Base-by-base conservation (phyloP, 2,888 invertebrate species). In the Sussaba pulchella region DNA sequence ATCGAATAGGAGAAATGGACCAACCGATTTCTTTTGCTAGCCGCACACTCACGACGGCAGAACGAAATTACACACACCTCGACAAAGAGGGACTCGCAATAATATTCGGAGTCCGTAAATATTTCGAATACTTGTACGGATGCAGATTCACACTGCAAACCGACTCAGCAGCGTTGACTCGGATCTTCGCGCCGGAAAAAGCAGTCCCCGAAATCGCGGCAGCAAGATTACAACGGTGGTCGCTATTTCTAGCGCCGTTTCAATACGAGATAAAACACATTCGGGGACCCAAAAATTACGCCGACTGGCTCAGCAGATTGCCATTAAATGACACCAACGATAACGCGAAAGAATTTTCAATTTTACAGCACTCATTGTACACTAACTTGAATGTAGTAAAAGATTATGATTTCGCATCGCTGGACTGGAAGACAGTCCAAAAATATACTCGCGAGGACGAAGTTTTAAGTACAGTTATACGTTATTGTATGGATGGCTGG, bases 41-140 rank as follows among this genome's bases (percentile, higher is more conserved):
- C 5, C 47, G 71, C 12, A 73, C 74, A 0, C 21, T 84, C 9
- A 57, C 64, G 0, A 14, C 24, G 8, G 45, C 71, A 0, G 74
- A 84, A 47, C 52, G 24, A 24, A 63, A 69, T 12, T 84, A 82
- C 10, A 43, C 76, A 0, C 77, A 78, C 36, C 21, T 81, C 8
- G 78, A 82, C 43, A 73, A 74, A 1, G 83, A 81, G 21, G 63
- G 73, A 0, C 41, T 69, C 21, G 81, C 79, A 12, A 81, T 77
- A n/a, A 69, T 84, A 9, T 84, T 81, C 36, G 82, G 77, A 10
- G 41, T 82, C 2, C 78, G 43, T 24, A 75, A 63, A 14, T 81
- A 75, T 78, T 71, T 74, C 43, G 69, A 76, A 17, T 82, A 81
- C 17, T 9, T 84, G 14, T 71, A 50, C 19, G 83, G 83, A 4